These are phyloP conservation scores for Meiosimyza decipiens DNA, from an alignment of 2,888 invertebrate genomes.

Conservation along the genomic window DNA sequence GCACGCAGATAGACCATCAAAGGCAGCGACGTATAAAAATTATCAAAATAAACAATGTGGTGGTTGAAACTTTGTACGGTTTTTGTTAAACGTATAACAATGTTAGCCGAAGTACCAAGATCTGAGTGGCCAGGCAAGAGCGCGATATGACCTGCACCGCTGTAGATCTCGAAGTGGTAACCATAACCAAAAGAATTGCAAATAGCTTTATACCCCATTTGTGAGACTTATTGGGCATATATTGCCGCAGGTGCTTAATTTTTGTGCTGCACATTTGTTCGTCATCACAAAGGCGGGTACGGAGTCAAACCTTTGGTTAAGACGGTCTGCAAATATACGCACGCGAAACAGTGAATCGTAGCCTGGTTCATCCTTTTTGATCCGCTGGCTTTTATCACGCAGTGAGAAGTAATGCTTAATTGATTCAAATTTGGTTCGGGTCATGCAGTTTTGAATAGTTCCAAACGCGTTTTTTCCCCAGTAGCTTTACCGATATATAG, in stretches of 20 bases:
- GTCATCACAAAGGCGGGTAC: constrained; percentile 23
- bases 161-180: constrained; percentile 27
- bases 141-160: constrained; percentile 24
- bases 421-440: constrained; percentile 37
- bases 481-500: constrained; percentile 40
- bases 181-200: constrained; percentile 27
- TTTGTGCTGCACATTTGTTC: constrained; percentile 27
- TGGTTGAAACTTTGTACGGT: constrained; percentile 10
- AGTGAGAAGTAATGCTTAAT: constrained; percentile 42
- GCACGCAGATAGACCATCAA: constrained; percentile 27
- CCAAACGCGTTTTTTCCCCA: constrained; percentile 41
- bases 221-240: constrained; percentile 8
- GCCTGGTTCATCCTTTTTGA: constrained; percentile 40
- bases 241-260: constrained; percentile 19
- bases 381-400: constrained; percentile 38
- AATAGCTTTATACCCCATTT: not conserved
- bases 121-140: constrained; percentile 16
- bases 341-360: constrained; percentile 42
- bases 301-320: constrained; percentile 35
- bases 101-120: constrained; percentile 30
- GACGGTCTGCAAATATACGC: constrained; percentile 20
- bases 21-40: constrained; percentile 32
- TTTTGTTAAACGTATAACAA: constrained; percentile 19
- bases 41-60: constrained; percentile 35
- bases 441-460: constrained; percentile 39